Evolutionary conservation across 2,113 vertebrate species (phyloP), one percentile per base, ranked within the genome.

Genomic region (Oreochromis niloticus): DNA sequence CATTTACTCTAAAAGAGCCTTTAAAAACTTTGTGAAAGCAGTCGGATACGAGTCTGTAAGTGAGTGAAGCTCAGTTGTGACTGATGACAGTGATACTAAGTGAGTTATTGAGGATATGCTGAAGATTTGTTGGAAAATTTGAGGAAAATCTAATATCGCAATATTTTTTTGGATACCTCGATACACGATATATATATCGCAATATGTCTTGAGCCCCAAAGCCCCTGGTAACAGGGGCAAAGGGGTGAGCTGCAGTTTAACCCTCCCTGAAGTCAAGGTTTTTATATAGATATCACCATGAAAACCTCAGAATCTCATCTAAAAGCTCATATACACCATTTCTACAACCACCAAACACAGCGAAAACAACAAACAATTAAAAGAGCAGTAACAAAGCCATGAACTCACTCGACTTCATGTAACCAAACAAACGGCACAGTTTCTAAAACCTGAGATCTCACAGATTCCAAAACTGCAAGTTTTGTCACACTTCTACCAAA

Each of bases 401-500:
- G 24, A 57, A 57, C 14, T 59, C 56, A 16, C 13, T 59, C 7
- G 2, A 32, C 56, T 57, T 27, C 55, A 2, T 27, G 55, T 30
- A 32, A 59, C 13, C 7, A 59, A 59, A 59, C 56, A 16, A 59
- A 32, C 8, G 27, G 27, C 57, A 17, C 57, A 0, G 2, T 32
- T 27, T 59, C 57, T 9, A 59, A 59, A 59, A 59, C 7, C 14
- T 59, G 56, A 59, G 14, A 59, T 2, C 56, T 32, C 56, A 59
- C 27, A 59, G 27, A 59, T 9, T 59, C 27, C 56, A 59, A 0
- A 32, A 17, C 27, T 59, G 56, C 56, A 59, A 59, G 1, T 59
- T 59, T 59, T 1, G 0, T 59, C 56, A 59, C 27, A 9, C 3
- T 59, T 30, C 0, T 4, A 32, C 56, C 27, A 9, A 0, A 32